These are phyloP conservation scores for Hylia prasina DNA, from an alignment of 2,113 vertebrate species.

Conservation along the genomic window DNA sequence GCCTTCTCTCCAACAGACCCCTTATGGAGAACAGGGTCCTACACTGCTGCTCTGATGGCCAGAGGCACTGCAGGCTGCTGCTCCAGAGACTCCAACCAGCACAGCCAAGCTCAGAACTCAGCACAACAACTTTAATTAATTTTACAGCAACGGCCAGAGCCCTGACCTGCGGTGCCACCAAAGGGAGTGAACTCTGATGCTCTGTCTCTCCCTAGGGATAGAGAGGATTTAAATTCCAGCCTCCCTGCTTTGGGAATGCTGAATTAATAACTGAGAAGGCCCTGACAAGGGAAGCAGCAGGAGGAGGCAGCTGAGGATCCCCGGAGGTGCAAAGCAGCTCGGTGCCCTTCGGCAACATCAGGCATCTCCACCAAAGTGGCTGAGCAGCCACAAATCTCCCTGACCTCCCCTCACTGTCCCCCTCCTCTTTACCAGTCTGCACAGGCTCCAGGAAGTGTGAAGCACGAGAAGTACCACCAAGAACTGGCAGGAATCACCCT, in stretches of 20 bases:
- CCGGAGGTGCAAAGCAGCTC: neutral
- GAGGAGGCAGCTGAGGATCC: neutral
- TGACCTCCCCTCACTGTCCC: neutral
- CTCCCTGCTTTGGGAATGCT: neutral
- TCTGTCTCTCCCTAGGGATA: accelerated
- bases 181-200: neutral
- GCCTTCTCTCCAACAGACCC: neutral
- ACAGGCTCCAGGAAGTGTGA: neutral
- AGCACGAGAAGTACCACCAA: accelerated
- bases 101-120: neutral
- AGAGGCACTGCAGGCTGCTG: neutral
- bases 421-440: neutral
- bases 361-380: neutral
- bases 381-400: neutral
- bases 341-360: neutral
- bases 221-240: neutral
- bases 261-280: neutral
- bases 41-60: neutral
- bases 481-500: neutral
- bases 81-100: neutral
- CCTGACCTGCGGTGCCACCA: accelerated
- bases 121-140: neutral
- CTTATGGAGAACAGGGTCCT: neutral
- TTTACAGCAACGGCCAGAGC: accelerated
- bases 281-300: neutral